Evolutionary conservation across 1,140 invertebrate genomes (phyloP), one percentile per base, ranked within the genome.

Genomic region (Anastrepha ludens): DNA sequence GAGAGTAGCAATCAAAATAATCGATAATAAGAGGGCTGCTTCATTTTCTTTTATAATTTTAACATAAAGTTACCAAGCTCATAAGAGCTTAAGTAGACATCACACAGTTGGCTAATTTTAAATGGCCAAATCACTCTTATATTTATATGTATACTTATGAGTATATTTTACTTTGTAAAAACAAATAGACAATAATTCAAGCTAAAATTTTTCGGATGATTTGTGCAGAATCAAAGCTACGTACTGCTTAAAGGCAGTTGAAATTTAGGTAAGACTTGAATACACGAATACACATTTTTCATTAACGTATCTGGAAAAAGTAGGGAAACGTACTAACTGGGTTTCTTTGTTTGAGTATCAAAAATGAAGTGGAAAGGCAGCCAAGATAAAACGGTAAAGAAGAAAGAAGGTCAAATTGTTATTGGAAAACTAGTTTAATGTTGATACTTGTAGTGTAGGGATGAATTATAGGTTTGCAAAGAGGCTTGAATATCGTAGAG

Each of bases 351-450:
- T 41, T 74, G 13, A 74, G 17, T 17, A 81, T 1, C n/a, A 55
- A 55, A 55, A 55, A 62, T 55, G 17, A 78, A 78, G 55, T 81
- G 74, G n/a, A 9, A 55, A 55, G 47, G 74, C 9, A 81, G 20
- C 17, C 8, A 50, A 81, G 15, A 47, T 17, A 81, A 81, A 81
- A 55, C 50, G 17, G 74, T 81, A 20, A 81, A 81, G 55, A 81
- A 81, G 74, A 81, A 81, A 70, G 65, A 70, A 81, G 74, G 74
- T 81, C 74, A 81, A 81, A 81, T 74, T 55, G 74, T 20, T 81
- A 50, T 81, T 55, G 47, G 47, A 81, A 81, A 81, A 81, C 74
- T 81, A 58, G 74, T 81, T 81, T 81, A 55, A 20, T 81, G 74
- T 50, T 55, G 9, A 81, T 55, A 55, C n/a, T n/a, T 29, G 20